These are phyloP conservation scores for Heliconius hewitsoni DNA, from an alignment of 1,140 invertebrate genomes.

Conservation along the genomic window DNA sequence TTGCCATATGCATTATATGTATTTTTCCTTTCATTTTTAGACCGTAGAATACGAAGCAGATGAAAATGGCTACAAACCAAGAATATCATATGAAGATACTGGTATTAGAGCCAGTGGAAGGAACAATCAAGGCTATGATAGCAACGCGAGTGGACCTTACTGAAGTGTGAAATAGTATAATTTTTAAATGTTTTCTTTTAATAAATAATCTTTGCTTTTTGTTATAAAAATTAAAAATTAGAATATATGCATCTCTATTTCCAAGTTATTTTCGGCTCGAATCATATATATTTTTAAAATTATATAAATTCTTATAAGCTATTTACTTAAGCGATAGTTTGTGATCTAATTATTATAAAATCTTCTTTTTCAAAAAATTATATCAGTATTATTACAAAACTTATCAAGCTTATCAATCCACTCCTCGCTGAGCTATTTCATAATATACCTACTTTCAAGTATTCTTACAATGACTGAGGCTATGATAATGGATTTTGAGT, in stretches of 20 bases:
- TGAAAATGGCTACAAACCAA: slow-evolving; percentile 88
- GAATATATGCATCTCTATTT: too few species aligned
- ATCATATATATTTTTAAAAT: too few species aligned
- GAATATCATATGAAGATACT: slow-evolving; percentile 87
- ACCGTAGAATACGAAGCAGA: slow-evolving; percentile 90
- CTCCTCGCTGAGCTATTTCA: too few species aligned
- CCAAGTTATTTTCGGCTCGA: too few species aligned
- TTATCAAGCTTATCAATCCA: too few species aligned
- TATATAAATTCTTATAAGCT: too few species aligned
- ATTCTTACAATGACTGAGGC: slow-evolving; percentile 43
- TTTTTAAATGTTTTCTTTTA: background rate
- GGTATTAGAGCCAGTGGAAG: slow-evolving; percentile 66
- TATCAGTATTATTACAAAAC: too few species aligned
- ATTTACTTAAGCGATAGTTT: too few species aligned
- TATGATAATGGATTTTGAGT: slow-evolving; percentile 51
- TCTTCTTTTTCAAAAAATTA: too few species aligned
- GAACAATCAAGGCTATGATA: background rate
- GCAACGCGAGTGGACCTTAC: background rate
- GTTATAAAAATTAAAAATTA: too few species aligned
- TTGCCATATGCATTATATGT: too few species aligned
- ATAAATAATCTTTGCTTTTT: background rate
- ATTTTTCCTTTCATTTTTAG: slow-evolving; percentile 46
- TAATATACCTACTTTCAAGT: background rate
- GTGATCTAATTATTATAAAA: too few species aligned
- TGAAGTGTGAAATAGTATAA: background rate